Base-by-base conservation (phyloP, 2,113 vertebrate species). In the Chaetodon auriga region DNA sequence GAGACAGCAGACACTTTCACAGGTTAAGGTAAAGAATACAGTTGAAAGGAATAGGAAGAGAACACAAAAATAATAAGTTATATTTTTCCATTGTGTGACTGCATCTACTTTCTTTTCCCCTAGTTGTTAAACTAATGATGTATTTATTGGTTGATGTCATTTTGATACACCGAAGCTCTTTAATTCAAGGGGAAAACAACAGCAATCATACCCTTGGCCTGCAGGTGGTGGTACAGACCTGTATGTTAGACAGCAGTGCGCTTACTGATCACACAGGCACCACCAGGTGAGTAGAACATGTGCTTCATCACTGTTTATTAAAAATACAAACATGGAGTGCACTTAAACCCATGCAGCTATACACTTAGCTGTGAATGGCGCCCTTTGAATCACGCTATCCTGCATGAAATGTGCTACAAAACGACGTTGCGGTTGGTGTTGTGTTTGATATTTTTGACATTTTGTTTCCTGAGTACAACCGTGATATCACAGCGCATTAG, bases 181-280 rank as follows among this genome's bases (percentile, higher is more conserved):
- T 16, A 5, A 12, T 43, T 48, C 10, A 18, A 35, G 18, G 6
- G 6, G 71, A 5, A n/a, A 23, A 13, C 19, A 38, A 5, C 7
- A 12, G 55, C 53, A 81, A 53, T 78, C 51, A 57, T 43, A 2
- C n/a, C 3, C 66, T 14, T 51, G 23, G 10, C 72, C 87, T 74
- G 80, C 51, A 83, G 87, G 68, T 78, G 83, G 87, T 7, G 58
- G 21, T 51, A 15, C 68, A 74, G 76, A 69, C 49, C 68, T 74
- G 38, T 23, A 18, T 75, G 35, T 64, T n/a, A 7, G 14, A 14
- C 1, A 9, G n/a, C 38, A 48, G 18, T 66, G 16, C 46, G 13
- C n/a, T 63, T 2, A 35, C 3, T 8, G 23, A 60, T 49, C 14
- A 72, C 19, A 68, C 12, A 35, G 9, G 25, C 38, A 64, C 18